These are phyloP conservation scores for Furnarius figulus DNA, from an alignment of 2,113 vertebrate species.

Conservation along the genomic window DNA sequence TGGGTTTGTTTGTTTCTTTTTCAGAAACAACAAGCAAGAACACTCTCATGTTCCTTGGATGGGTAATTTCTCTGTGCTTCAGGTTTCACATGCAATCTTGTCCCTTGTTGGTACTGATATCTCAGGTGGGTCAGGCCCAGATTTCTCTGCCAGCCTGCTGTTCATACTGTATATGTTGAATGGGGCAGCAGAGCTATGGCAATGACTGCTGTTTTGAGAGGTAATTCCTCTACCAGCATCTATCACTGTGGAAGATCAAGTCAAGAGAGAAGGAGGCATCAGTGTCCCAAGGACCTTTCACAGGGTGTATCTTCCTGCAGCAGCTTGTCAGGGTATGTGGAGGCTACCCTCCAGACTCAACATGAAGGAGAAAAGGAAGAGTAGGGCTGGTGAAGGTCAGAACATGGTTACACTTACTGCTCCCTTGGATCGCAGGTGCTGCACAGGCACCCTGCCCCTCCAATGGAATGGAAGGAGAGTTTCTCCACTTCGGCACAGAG, in stretches of 20 bases:
- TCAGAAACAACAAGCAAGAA: not conserved
- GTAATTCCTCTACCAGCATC: not conserved
- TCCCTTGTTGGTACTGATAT: not conserved
- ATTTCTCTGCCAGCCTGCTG: not conserved
- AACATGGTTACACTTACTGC: not conserved
- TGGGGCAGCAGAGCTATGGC: fast-evolving
- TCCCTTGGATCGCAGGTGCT: not conserved
- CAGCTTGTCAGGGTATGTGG: fast-evolving
- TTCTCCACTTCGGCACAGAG: not conserved
- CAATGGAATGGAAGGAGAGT: not conserved
- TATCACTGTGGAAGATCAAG: not conserved
- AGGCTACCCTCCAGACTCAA: not conserved
- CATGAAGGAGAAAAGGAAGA: not conserved
- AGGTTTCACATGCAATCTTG: not conserved
- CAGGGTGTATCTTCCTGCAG: not conserved
- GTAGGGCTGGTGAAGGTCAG: not conserved
- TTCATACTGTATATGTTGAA: not conserved
- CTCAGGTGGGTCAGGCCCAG: not conserved
- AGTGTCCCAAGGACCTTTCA: not conserved
- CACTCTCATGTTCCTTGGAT: not conserved
- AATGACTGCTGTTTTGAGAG: not conserved
- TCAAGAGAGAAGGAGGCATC: not conserved
- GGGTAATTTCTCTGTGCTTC: not conserved
- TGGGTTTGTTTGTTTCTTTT: not conserved
- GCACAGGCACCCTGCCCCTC: not conserved